Percentiles rank a stretch among this genome's conserved stretches.
Evolutionary conservation across 1,140 invertebrate genomes (phyloP).

Genomic region (Drosophila willistoni): DNA sequence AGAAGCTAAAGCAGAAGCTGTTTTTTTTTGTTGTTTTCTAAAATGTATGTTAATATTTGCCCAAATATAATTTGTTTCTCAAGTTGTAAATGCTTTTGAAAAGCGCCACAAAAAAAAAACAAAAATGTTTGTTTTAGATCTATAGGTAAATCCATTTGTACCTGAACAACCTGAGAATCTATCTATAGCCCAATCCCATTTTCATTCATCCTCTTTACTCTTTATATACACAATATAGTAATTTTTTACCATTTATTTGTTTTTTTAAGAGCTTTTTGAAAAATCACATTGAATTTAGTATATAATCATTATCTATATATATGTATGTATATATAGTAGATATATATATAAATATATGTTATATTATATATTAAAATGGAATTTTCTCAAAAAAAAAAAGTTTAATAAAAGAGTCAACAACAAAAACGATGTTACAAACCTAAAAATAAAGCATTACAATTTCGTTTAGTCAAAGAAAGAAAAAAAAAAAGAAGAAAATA

Average conservation of each 20-base stretch:
- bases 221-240: not conserved
- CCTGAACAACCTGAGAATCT: not conserved
- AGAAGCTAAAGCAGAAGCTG: too few relatives aligned
- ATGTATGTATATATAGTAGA: too few relatives aligned
- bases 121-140: not conserved
- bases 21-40: too few relatives aligned
- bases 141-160: not conserved
- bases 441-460: slow-evolving; percentile 35
- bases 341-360: slow-evolving; percentile 1
- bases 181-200: not conserved
- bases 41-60: not conserved
- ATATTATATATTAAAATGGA: slow-evolving; percentile 36
- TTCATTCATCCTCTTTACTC: not conserved
- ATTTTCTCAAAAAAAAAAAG: slow-evolving; percentile 10
- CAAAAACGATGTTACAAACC: slow-evolving; percentile 26
- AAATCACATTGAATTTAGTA: slow-evolving; percentile 39
- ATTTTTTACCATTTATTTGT: not conserved
- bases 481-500: too few relatives aligned
- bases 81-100: slow-evolving; percentile 18
- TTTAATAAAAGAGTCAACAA: slow-evolving; percentile 33
- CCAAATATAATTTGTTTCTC: too few relatives aligned
- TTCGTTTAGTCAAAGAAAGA: not conserved
- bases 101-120: not conserved
- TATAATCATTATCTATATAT: slow-evolving; percentile 30
- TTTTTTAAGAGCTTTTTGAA: slow-evolving; percentile 19